Evolutionary conservation across 2,797 vertebrate genomes (phyloP).

Genomic region (Yasuhikotakia modesta): DNA sequence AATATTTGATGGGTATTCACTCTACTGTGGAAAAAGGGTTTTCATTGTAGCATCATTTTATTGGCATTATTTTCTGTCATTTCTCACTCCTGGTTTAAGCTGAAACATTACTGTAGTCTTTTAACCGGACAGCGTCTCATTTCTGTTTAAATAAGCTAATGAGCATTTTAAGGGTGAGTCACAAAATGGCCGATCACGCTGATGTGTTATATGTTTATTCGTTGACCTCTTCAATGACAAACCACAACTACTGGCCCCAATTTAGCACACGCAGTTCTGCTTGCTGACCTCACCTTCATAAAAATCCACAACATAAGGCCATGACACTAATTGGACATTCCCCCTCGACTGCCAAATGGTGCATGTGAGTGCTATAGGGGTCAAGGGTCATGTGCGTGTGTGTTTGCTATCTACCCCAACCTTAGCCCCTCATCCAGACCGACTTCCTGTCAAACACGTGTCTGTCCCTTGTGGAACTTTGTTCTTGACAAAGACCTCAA

Average conservation of each 20-base stretch:
- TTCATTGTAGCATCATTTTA: constrained; percentile 32
- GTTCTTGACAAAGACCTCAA: constrained; percentile 41
- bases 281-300: constrained; percentile 77
- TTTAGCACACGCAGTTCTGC: constrained; percentile 68
- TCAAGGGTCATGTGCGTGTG: constrained; percentile 60
- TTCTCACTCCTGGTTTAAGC: constrained; percentile 38
- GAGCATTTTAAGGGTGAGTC: constrained; percentile 72
- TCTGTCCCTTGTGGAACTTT: constrained; percentile 38
- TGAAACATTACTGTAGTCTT: constrained; percentile 50
- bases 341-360: constrained; percentile 67
- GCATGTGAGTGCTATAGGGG: constrained; percentile 65
- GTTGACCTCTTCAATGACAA: constrained; percentile 62
- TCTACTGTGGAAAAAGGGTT: constrained; percentile 36
- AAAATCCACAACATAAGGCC: constrained; percentile 69
- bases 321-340: constrained; percentile 74
- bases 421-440: constrained; percentile 45
- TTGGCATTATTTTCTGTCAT: constrained; percentile 48
- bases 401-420: constrained; percentile 1
- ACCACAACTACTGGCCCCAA: constrained; percentile 67
- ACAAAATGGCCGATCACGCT: constrained; percentile 66
- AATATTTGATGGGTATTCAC: background rate
- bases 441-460: constrained; percentile 64
- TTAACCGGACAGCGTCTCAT: constrained; percentile 67
- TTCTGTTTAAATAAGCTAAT: constrained; percentile 75
- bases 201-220: constrained; percentile 62